These are phyloP conservation scores for Julus scanicus DNA, from an alignment of 2,888 invertebrate genomes.

Conservation along the genomic window DNA sequence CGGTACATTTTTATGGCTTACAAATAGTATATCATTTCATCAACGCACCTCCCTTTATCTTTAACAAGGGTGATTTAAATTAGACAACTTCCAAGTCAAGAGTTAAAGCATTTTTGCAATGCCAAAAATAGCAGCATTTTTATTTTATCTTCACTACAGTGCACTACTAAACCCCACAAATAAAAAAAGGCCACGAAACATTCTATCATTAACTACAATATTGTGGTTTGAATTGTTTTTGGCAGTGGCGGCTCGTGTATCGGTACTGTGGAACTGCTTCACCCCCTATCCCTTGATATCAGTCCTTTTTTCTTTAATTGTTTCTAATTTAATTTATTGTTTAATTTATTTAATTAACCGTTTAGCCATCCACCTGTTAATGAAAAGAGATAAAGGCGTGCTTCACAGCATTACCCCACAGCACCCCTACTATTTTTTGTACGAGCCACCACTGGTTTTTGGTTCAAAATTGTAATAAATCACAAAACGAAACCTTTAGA, in stretches of 20 bases:
- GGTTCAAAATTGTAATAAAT: neutral
- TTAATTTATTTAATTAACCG: too few species aligned
- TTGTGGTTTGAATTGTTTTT: conserved; percentile 10
- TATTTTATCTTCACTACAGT: conserved; percentile 23
- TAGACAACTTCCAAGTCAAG: neutral
- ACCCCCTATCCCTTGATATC: too few species aligned
- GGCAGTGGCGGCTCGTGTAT: too few species aligned
- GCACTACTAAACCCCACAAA: conserved; percentile 14
- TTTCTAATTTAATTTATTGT: too few species aligned
- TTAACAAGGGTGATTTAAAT: neutral
- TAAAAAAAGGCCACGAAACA: neutral
- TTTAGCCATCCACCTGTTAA: too few species aligned
- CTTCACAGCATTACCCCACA: too few species aligned
- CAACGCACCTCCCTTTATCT: neutral
- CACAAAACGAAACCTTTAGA: neutral
- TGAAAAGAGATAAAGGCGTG: too few species aligned
- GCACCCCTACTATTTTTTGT: too few species aligned
- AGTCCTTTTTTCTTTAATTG: too few species aligned
- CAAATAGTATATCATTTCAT: neutral
- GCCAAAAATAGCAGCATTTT: conserved; percentile 32
- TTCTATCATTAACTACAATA: neutral
- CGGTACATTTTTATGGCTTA: neutral
- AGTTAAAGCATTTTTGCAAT: conserved; percentile 8
- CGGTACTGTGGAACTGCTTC: too few species aligned
- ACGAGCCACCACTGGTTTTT: neutral